Base-by-base conservation (phyloP, 1,140 invertebrate genomes). In the Bombus terrestris region DNA sequence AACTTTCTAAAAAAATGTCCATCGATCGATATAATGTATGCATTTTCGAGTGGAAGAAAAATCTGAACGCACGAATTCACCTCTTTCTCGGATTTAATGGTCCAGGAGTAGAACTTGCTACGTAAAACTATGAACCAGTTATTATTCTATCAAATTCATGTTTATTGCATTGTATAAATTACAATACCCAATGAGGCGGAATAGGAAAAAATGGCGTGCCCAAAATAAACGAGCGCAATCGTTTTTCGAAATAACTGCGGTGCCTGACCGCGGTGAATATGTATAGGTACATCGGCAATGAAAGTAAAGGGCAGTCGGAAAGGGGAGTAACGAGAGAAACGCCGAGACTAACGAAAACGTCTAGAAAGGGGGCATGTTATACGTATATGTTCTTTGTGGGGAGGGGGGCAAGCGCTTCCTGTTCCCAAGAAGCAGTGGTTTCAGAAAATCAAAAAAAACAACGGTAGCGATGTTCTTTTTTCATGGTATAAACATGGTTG, bases 261-360 rank as follows among this genome's bases (percentile, higher is more conserved):
- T 53, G 0, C 8, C 18, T 8, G 47, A 53, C 18, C 47, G 22
- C 18, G 47, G 47, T 53, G 47, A 22, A 53, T 22, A 53, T 22
- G 62, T 18, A 12, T 25, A 35, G 25, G 5, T 25, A 25, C 12
- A 15, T 37, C 25, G 25, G 25, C 73, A 28, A 75, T 37, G 25
- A 39, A 76, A 76, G 47, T 75, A 75, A 57, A 57, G 43, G 47
- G 32, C 73, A 28, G 15, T 37, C 10, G 25, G 47, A 75, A 75
- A n/a, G 25, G 25, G 4, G 74, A 76, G 13, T 53, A 25, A 37
- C 47, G 25, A 76, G 25, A 57, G 47, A 76, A 39, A 76, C 28
- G 47, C 22, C 35, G 32, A 10, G 47, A 28, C 47, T 25, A 37
- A 59, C 35, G 47, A 76, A 76, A 59, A 57, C 25, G 32, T 15